Conservation (phyloP, 1,140 invertebrate species). For the Aphidius ervi region DNA sequence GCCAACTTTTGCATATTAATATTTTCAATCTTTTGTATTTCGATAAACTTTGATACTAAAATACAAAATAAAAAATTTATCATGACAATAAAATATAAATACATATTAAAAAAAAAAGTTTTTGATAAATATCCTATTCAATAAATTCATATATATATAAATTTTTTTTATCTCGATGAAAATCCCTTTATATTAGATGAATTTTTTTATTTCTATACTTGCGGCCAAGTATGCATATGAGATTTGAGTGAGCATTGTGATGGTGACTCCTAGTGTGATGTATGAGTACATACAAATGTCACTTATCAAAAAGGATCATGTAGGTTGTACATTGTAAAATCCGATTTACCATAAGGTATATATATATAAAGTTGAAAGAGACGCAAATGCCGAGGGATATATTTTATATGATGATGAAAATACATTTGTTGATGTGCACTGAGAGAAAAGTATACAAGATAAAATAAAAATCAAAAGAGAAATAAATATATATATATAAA, state of each 20-base stretch:
- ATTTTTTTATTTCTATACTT: slow-evolving; percentile 20
- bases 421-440: slow-evolving; percentile 6
- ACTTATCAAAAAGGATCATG: slow-evolving; percentile 11
- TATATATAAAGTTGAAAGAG: slow-evolving; percentile 14
- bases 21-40: too few species aligned
- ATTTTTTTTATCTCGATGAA: too few species aligned
- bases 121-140: too few species aligned
- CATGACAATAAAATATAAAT: too few species aligned
- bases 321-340: slow-evolving; percentile 9
- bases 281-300: slow-evolving; percentile 28
- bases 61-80: too few species aligned
- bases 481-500: slow-evolving; percentile 21
- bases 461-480: slow-evolving; percentile 21
- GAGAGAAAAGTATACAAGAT: slow-evolving; percentile 6
- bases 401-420: slow-evolving; percentile 17
- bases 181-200: too few species aligned
- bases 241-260: too few species aligned
- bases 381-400: neutral
- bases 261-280: slow-evolving; percentile 14
- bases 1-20: too few species aligned
- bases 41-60: too few species aligned
- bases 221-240: too few species aligned
- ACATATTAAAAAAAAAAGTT: too few species aligned
- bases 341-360: slow-evolving; percentile 26
- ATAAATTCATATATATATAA: neutral